These are phyloP conservation scores for Troides aeacus DNA, from an alignment of 2,888 invertebrate genomes.

Conservation along the genomic window DNA sequence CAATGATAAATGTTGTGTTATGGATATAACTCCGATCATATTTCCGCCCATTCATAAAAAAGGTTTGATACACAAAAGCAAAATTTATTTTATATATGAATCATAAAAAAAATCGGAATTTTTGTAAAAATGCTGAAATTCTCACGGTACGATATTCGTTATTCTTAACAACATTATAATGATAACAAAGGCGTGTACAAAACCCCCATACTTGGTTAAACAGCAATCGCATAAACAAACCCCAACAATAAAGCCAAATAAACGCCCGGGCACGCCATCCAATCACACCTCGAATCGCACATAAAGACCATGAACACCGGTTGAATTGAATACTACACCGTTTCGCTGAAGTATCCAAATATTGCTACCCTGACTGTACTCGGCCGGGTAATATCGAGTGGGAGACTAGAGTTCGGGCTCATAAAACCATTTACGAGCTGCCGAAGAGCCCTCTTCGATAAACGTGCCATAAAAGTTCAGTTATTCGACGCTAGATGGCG, in stretches of 20 bases:
- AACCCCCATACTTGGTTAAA: conserved; percentile 77
- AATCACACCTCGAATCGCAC: conserved; percentile 80
- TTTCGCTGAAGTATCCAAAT: conserved; percentile 73
- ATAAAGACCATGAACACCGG: conserved; percentile 78
- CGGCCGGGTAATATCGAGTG: conserved; percentile 75
- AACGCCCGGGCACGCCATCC: conserved; percentile 79
- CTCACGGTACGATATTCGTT: conserved; percentile 64
- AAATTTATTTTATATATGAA: not conserved
- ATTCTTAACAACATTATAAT: conserved; percentile 76
- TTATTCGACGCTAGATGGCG: conserved; percentile 78
- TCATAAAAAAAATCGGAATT: not conserved
- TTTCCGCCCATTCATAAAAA: conserved; percentile 29
- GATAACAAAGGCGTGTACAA: conserved; percentile 76
- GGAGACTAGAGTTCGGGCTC: conserved; percentile 75
- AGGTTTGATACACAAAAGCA: not conserved
- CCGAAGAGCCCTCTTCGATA: conserved; percentile 80
- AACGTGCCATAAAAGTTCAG: conserved; percentile 79
- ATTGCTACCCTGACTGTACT: conserved; percentile 73
- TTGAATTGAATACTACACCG: conserved; percentile 74
- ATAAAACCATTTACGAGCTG: conserved; percentile 80
- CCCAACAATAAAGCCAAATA: conserved; percentile 80
- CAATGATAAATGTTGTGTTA: conserved; percentile 74
- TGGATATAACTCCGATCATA: conserved; percentile 63
- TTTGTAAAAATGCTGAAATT: conserved; percentile 45
- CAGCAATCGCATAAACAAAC: conserved; percentile 80